A percentile compares a stretch with the other conserved stretches of the same genome.
Conservation (phyloP, 2,113 vertebrate species). For the human (Homo sapiens) region DNA sequence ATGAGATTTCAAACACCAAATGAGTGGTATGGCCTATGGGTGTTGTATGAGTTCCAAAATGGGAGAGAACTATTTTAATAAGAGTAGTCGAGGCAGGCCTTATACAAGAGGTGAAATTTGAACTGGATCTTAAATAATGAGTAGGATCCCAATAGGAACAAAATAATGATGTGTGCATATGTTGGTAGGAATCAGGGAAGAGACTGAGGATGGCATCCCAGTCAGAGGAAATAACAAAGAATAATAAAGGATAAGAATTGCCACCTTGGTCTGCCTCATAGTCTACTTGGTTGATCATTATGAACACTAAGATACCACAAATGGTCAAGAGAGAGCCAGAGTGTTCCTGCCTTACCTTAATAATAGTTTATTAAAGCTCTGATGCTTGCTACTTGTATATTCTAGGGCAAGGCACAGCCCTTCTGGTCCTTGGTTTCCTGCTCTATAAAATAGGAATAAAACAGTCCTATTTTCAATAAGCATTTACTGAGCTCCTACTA, state of each 20-base stretch:
- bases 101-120: constrained; percentile 26
- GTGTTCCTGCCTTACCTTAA: neutral
- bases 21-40: neutral
- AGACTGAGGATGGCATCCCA: neutral
- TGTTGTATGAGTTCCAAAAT: neutral
- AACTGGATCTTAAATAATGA: constrained; percentile 7
- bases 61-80: neutral
- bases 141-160: constrained; percentile 14
- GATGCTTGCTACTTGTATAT: neutral
- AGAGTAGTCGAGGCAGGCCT: neutral
- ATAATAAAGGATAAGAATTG: neutral
- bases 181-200: neutral
- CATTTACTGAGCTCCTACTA: neutral
- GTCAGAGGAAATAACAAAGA: neutral
- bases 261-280: neutral
- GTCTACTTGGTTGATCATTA: neutral
- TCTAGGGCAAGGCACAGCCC: neutral
- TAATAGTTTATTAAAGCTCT: constrained; percentile 1
- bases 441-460: constrained; percentile 19
- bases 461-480: neutral
- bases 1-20: constrained; percentile 20
- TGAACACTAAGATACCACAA: neutral
- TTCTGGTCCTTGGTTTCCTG: constrained; percentile 1
- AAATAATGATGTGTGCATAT: neutral
- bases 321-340: constrained; percentile 6